These are phyloP conservation scores for Pungitius pungitius DNA, from an alignment of 2,113 vertebrate genomes.

Conservation along the genomic window DNA sequence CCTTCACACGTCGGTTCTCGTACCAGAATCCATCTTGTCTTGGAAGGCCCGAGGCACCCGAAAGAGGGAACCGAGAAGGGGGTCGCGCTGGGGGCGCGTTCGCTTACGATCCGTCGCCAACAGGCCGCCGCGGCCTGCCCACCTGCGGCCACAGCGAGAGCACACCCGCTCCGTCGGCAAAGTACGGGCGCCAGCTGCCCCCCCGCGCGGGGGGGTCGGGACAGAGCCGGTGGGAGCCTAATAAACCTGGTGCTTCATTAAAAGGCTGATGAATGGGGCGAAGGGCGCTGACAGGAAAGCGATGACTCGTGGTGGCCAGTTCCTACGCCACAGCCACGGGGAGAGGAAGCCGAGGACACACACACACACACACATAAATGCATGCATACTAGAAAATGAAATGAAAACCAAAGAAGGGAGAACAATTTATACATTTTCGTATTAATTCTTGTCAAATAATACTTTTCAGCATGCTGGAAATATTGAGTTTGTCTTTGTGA, in stretches of 20 bases:
- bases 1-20: neutral
- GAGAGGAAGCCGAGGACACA: conserved; percentile 39
- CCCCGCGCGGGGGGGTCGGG: conserved; percentile 32
- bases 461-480: neutral
- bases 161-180: conserved; percentile 62
- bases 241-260: conserved; percentile 75
- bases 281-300: conserved; percentile 63
- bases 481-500: conserved; percentile 2
- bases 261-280: conserved; percentile 68
- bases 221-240: conserved; percentile 51
- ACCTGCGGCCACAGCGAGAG: too few species aligned
- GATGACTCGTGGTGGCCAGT: conserved; percentile 56
- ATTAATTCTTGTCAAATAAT: conserved; percentile 2
- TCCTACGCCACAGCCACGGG: conserved; percentile 24
- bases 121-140: conserved; percentile 23
- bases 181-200: conserved; percentile 52
- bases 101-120: conserved; percentile 19
- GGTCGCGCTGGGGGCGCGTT: conserved; percentile 1
- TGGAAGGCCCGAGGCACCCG: too few species aligned
- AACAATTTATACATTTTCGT: neutral
- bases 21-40: neutral
- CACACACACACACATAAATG: neutral
- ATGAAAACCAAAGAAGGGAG: neutral
- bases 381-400: neutral
- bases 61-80: conserved; percentile 2